Evolutionary conservation across 1,140 invertebrate species (phyloP), one percentile per base, ranked within the genome.

Genomic region (Drosophila nigromelanica): DNA sequence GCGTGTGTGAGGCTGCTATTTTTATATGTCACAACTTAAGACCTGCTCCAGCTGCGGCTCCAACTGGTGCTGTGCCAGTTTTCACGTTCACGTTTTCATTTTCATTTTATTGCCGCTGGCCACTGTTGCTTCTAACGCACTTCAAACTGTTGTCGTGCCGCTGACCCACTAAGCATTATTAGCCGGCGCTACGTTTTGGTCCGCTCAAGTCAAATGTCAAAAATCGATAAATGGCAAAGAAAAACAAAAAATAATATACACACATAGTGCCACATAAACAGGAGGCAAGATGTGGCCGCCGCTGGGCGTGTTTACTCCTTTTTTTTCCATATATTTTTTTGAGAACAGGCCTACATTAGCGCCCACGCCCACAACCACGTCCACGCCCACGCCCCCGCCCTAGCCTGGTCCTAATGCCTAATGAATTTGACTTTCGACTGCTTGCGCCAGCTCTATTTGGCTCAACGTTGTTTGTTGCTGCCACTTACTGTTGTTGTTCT

Each of bases 131-230:
- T 87, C 83, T 62, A 78, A 82, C 79, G 78, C 82, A 86, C 81
- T 87, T 78, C 78, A 82, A 82, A 64, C 76, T 69, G 62, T 77
- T 78, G 77, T 66, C 51, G 50, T 48, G 77, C 59, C 82, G 75
- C 72, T 87, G 81, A 87, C 81, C 81, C 87, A 86, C 78, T 87
- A 73, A 87, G 79, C 78, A 73, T 82, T 89, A 87, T 87, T 87
- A 87, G 82, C 82, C 82, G 83, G 82, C 77, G 68, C 78, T 60
- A 52, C 45, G 59, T 61, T 76, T 51, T 52, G 58, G 58, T 54
- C 58, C 59, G 33, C 67, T 58, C 39, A 18, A 54, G 78, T 73
- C 83, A 79, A 63, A 62, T 72, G 83, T 71, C 69, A 71, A 87
- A 87, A 87, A 87, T 87, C 83, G 83, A 87, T 87, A 89, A 59